Evolutionary conservation across 2,888 invertebrate genomes (phyloP).

Genomic region (Poecilus cupreus): DNA sequence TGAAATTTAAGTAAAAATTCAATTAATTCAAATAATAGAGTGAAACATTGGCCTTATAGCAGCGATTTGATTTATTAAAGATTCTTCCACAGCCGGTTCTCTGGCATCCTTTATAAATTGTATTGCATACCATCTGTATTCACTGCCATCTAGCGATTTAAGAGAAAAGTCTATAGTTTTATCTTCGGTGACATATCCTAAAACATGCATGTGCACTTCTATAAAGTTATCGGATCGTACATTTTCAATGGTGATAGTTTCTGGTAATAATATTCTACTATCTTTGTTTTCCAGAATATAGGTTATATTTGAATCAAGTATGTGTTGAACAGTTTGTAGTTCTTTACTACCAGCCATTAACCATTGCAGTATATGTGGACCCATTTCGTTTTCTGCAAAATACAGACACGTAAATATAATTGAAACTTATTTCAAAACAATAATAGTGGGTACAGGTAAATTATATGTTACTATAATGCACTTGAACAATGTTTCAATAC

Average conservation of each 20-base stretch:
- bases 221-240: not conserved
- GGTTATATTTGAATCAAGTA: not conserved
- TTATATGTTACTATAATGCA: too few relatives aligned
- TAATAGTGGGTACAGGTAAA: too few relatives aligned
- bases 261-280: not conserved
- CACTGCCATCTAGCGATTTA: not conserved
- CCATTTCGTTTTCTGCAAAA: slow-evolving; percentile 19
- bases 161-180: not conserved
- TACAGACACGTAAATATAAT: not conserved
- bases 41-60: too few relatives aligned
- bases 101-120: not conserved
- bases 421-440: not conserved
- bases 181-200: not conserved
- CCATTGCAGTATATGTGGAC: slow-evolving; percentile 11
- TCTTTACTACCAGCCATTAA: not conserved
- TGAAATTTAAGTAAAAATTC: too few relatives aligned
- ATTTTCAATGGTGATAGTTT: not conserved
- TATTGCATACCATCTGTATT: slow-evolving; percentile 10
- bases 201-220: not conserved
- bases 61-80: not conserved
- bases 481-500: too few relatives aligned
- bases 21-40: too few relatives aligned
- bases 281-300: not conserved
- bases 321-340: not conserved
- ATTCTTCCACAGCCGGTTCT: not conserved